A percentile compares a stretch with the other conserved stretches of the same genome.
These are phyloP conservation scores for Hemithea aestivaria DNA, from an alignment of 2,888 invertebrate species.

Conservation along the genomic window DNA sequence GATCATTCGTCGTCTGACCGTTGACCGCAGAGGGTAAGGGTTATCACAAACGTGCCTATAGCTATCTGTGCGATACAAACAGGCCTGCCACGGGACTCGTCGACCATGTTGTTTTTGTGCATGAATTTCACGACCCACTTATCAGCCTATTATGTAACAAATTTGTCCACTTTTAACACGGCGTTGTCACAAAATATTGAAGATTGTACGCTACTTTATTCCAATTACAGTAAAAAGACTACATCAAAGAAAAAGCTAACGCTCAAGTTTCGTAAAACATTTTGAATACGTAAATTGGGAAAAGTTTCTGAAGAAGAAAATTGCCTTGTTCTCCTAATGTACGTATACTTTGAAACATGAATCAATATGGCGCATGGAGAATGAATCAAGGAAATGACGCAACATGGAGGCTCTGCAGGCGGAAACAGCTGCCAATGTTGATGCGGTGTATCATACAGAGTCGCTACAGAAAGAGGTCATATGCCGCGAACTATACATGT, in stretches of 20 bases:
- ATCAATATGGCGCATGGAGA: slow-evolving; percentile 22
- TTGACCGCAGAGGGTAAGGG: slow-evolving; percentile 21
- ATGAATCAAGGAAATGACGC: slow-evolving; percentile 30
- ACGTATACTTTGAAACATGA: slow-evolving; percentile 12
- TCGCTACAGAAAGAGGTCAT: slow-evolving; percentile 34
- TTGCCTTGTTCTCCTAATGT: slow-evolving; percentile 3
- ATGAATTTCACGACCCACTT: slow-evolving; percentile 29
- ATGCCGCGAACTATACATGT: slow-evolving; percentile 22
- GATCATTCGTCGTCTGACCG: slow-evolving; percentile 12
- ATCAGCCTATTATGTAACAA: slow-evolving; percentile 16
- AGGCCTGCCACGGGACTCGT: slow-evolving; percentile 30
- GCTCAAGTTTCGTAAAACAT: not conserved
- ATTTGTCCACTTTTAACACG: slow-evolving; percentile 12
- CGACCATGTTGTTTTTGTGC: slow-evolving; percentile 28
- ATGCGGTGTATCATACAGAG: slow-evolving; percentile 30
- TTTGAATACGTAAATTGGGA: no score
- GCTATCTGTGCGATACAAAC: slow-evolving; percentile 34
- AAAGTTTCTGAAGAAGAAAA: not conserved
- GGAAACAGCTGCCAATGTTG: slow-evolving; percentile 42
- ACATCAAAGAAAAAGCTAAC: not conserved
- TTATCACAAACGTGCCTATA: slow-evolving; percentile 29
- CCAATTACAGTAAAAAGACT: slow-evolving; percentile 2
- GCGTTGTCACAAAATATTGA: slow-evolving; percentile 8
- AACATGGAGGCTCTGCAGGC: slow-evolving; percentile 30
- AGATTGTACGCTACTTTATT: slow-evolving; percentile 1